Evolutionary conservation across 2,888 invertebrate species (phyloP).

Genomic region (Hermodice carunculata): DNA sequence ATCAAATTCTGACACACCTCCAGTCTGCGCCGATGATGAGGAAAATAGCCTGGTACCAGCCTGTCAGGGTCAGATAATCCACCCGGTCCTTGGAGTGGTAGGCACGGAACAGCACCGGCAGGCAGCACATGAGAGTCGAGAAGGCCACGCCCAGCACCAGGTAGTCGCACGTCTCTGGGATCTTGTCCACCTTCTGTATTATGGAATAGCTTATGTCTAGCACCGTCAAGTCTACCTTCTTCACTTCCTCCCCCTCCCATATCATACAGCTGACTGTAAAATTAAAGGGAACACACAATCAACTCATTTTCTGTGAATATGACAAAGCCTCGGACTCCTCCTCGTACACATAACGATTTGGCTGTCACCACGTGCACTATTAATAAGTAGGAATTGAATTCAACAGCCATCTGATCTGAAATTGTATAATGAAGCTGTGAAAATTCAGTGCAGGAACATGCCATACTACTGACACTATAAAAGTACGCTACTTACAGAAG

Average conservation of each 20-base stretch:
- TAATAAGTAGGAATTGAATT: no score
- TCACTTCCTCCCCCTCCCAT: constrained; percentile 91
- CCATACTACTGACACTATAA: no score
- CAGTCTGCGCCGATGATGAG: constrained; percentile 35
- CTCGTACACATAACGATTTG: no score
- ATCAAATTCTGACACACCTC: constrained; percentile 24
- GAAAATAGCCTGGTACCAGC: background rate
- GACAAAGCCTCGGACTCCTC: no score
- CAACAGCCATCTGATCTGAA: no score
- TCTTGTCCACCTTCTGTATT: constrained; percentile 87
- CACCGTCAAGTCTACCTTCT: constrained; percentile 93
- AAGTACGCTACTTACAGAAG: no score
- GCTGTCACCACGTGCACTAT: no score
- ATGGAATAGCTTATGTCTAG: constrained; percentile 95
- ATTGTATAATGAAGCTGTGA: no score
- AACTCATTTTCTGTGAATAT: no score
- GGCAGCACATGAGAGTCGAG: constrained; percentile 54
- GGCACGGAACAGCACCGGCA: constrained; percentile 58
- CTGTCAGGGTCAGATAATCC: constrained; percentile 2
- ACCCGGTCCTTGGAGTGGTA: constrained; percentile 45
- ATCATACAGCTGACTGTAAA: constrained; percentile 90
- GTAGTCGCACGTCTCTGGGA: constrained; percentile 79
- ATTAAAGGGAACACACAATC: background rate
- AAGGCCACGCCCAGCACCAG: constrained; percentile 75
- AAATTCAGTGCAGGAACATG: no score